Conservation (phyloP, 2,888 invertebrate genomes). For the Neoascia interrupta region DNA sequence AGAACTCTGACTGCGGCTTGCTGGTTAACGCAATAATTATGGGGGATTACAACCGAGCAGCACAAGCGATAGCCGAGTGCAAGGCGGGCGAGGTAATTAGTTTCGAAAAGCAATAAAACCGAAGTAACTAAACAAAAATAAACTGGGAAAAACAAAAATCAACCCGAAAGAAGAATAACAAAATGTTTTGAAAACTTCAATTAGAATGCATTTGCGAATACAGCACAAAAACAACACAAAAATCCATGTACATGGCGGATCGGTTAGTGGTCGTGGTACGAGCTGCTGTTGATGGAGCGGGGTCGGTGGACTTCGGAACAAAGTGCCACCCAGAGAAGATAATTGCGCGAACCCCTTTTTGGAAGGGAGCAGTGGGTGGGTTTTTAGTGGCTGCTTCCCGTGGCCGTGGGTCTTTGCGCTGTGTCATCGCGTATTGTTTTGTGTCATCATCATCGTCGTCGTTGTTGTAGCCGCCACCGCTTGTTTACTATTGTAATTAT, state of each 20-base stretch:
- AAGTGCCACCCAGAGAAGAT: slow-evolving; percentile 16
- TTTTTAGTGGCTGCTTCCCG: no score
- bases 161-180: slow-evolving; percentile 6
- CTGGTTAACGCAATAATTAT: slow-evolving; percentile 38
- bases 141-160: background rate
- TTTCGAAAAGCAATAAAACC: slow-evolving; percentile 44
- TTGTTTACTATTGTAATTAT: slow-evolving; percentile 57
- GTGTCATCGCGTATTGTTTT: slow-evolving; percentile 41
- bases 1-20: background rate
- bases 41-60: slow-evolving; percentile 12
- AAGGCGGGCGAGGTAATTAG: slow-evolving; percentile 42
- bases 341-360: no score
- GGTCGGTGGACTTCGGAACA: slow-evolving; percentile 23
- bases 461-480: background rate
- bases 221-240: slow-evolving; percentile 13
- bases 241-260: background rate
- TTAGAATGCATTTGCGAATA: slow-evolving; percentile 53
- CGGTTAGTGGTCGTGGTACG: no score
- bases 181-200: slow-evolving; percentile 52
- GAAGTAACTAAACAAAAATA: slow-evolving; percentile 19
- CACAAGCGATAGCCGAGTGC: slow-evolving; percentile 11
- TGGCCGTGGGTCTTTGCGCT: slow-evolving; percentile 28
- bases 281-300: background rate
- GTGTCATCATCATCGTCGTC: slow-evolving; percentile 39
- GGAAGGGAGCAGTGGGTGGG: no score